Conservation (phyloP, 2,797 vertebrate species). For the Corythornis leucogaster region DNA sequence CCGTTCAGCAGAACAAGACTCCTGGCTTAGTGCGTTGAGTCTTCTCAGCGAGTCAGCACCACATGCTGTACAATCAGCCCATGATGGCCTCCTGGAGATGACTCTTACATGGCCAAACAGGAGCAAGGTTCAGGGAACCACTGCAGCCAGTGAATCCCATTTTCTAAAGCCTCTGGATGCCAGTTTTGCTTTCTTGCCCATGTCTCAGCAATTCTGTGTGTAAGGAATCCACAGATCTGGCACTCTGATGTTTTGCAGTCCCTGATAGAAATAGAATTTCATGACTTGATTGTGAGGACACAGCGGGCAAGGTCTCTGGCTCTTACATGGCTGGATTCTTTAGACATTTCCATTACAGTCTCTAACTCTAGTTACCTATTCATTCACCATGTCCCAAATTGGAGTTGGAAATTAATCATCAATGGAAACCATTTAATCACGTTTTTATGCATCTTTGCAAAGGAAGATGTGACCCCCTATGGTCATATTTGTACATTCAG, state of each 20-base stretch:
- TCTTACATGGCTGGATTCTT: background rate
- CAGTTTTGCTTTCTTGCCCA: background rate
- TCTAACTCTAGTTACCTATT: background rate
- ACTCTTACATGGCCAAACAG: background rate
- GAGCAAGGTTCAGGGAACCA: background rate
- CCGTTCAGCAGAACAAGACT: background rate
- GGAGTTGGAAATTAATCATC: background rate
- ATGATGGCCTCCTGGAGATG: background rate
- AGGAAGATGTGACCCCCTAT: background rate
- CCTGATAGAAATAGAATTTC: background rate
- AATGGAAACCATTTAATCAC: background rate
- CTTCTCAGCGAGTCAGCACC: background rate
- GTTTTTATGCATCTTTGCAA: background rate
- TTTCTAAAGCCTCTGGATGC: rapidly evolving
- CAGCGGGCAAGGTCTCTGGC: background rate
- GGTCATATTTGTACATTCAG: background rate
- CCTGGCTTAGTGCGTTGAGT: background rate
- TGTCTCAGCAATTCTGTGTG: background rate
- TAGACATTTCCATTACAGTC: background rate
- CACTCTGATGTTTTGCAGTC: background rate
- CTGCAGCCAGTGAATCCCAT: background rate
- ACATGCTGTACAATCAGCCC: background rate
- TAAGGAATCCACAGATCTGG: background rate
- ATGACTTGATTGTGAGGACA: background rate
- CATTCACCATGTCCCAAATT: background rate